Evolutionary conservation across 2,888 invertebrate genomes (phyloP).

Genomic region (Dioctria linearis): DNA sequence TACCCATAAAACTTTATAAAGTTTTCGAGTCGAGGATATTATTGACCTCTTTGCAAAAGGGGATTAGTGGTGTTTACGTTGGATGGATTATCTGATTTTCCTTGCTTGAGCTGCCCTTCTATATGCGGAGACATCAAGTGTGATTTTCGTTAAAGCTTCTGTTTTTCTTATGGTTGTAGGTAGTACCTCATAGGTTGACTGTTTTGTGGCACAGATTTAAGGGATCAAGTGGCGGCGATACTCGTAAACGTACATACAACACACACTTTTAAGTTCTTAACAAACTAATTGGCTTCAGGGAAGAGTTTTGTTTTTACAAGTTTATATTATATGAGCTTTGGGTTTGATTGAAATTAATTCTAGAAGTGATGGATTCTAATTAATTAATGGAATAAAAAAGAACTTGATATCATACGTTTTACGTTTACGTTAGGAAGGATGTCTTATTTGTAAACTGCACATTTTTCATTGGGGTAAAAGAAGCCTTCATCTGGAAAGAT

Average conservation of each 20-base stretch:
- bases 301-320: background rate
- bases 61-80: constrained; percentile 58
- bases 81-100: constrained; percentile 56
- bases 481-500: no score
- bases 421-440: no score
- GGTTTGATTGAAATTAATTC: no score
- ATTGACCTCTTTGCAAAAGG: constrained; percentile 57
- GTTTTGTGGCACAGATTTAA: constrained; percentile 52
- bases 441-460: no score
- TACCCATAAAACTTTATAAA: background rate
- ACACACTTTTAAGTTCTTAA: background rate
- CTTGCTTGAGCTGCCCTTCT: constrained; percentile 32
- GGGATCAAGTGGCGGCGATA: constrained; percentile 29
- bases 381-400: no score
- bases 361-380: no score
- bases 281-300: constrained; percentile 3
- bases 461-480: no score
- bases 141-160: constrained; percentile 19
- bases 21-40: constrained; percentile 40
- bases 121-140: constrained; percentile 52
- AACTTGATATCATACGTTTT: no score
- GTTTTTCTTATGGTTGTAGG: constrained; percentile 17
- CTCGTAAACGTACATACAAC: background rate
- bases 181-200: background rate
- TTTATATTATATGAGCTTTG: no score